Base-by-base conservation (phyloP, 2,113 vertebrate genomes). In the Upupa epops region DNA sequence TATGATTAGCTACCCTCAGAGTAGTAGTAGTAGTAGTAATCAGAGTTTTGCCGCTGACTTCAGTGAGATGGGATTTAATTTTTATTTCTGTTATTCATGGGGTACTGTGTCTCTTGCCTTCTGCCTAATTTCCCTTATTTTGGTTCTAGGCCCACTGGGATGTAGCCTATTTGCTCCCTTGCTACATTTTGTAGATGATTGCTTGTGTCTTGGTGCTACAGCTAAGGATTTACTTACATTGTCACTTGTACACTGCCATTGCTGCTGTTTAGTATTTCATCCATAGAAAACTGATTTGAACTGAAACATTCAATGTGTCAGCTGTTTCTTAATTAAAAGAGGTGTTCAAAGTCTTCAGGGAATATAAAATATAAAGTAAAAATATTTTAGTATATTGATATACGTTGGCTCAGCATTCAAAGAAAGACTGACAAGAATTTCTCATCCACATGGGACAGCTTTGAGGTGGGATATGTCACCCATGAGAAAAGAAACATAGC, bases 251-350 rank as follows among this genome's bases (percentile, higher is more conserved):
- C 13, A 26, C 36, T 51, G 65, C 59, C 78, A 42, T 74, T 84
- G 59, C 24, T 65, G 18, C 40, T 37, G 8, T 31, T 83, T 45
- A 78, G 13, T 51, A 76, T 79, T 95, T 96, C 79, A 66, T 88
- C 54, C 4, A 9, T 26, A 19, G 73, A 40, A 85, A 69, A 74
- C 16, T 61, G 55, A 45, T 28, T 94, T 46, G 83, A 83, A 55
- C 54, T 54, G 37, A 76, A 63, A 78, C 81, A 32, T 40, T 76
- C 6, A 74, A 70, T 51, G 42, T 72, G 14, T 88, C 66, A 85
- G 7, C 52, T 34, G 54, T 32, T 96, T 88, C 82, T 91, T 86
- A 89, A 83, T 63, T 80, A 49, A 94, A 87, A 83, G 26, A 76
- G 24, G 31, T 45, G 16, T 86, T 63, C 25, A 59, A 89, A 94